Percentiles rank a stretch among this genome's conserved stretches.
phyloP scores from a whole-genome alignment of 2,113 vertebrate genomes.

The Sisor rabdophorus region DNA sequence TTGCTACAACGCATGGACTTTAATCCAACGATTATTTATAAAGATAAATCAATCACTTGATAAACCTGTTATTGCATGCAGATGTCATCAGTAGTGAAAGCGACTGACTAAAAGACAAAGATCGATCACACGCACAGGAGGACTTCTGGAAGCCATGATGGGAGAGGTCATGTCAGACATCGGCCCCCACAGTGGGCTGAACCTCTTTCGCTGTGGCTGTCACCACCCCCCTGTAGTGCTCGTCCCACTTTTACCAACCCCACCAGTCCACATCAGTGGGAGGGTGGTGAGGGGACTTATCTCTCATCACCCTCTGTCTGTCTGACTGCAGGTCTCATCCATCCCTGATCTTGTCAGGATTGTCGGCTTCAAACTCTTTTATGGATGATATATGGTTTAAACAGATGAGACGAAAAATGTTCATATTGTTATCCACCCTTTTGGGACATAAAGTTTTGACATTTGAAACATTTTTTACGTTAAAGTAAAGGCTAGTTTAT shows the following conservation, averaged over 20 bases:
- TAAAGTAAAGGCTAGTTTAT: neutral
- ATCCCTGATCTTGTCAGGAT: constrained; percentile 24
- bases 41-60: constrained; percentile 35
- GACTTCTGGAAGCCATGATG: constrained; percentile 57
- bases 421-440: neutral
- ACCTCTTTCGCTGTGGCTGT: constrained; percentile 75
- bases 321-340: constrained; percentile 29
- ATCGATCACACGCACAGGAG: constrained; percentile 26
- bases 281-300: constrained; percentile 50
- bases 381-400: neutral
- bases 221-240: constrained; percentile 70
- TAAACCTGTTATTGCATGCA: constrained; percentile 20
- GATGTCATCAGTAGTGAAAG: constrained; percentile 28
- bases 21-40: constrained; percentile 15
- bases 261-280: constrained; percentile 66
- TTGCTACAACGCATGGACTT: constrained; percentile 14
- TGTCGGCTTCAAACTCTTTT: neutral
- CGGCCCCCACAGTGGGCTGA: constrained; percentile 73
- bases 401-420: neutral
- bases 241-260: constrained; percentile 70
- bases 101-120: constrained; percentile 44
- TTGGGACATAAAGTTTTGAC: neutral
- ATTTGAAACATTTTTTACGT: neutral
- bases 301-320: constrained; percentile 40
- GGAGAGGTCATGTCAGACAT: constrained; percentile 83